Conservation (phyloP, 2,113 vertebrate genomes). For the Carettochelys insculpta region DNA sequence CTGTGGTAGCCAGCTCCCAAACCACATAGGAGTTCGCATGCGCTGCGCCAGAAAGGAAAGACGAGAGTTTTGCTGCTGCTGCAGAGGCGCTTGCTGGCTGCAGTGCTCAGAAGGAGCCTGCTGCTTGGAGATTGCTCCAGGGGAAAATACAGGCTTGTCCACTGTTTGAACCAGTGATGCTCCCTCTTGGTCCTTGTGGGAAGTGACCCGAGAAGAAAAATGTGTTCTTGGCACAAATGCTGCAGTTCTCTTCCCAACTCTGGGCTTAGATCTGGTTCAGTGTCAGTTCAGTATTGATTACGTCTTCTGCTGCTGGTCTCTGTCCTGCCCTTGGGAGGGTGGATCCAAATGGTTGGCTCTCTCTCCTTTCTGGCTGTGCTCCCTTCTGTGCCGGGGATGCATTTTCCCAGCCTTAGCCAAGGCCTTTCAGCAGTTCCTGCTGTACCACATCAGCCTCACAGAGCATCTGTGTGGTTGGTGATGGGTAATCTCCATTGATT, state of each 20-base stretch:
- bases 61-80: background rate
- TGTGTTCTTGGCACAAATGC: background rate
- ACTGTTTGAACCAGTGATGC: background rate
- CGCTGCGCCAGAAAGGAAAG: background rate
- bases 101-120: background rate
- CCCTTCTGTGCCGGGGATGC: background rate
- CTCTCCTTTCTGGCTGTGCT: background rate
- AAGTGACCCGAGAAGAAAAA: background rate
- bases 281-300: background rate
- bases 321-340: background rate
- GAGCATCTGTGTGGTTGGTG: conserved; percentile 20
- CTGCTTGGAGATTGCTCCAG: background rate
- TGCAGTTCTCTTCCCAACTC: background rate
- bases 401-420: conserved; percentile 29
- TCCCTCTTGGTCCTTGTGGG: background rate
- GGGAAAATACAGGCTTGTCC: background rate
- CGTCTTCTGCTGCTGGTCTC: background rate
- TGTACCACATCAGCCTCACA: conserved; percentile 6
- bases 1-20: background rate
- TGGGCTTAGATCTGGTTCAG: background rate
- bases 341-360: background rate
- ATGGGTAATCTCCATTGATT: conserved; percentile 16
- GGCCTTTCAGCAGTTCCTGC: background rate
- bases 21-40: background rate
- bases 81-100: background rate